phyloP scores from a whole-genome alignment of 1,140 invertebrate species.

The Saccostrea cuccullata region DNA sequence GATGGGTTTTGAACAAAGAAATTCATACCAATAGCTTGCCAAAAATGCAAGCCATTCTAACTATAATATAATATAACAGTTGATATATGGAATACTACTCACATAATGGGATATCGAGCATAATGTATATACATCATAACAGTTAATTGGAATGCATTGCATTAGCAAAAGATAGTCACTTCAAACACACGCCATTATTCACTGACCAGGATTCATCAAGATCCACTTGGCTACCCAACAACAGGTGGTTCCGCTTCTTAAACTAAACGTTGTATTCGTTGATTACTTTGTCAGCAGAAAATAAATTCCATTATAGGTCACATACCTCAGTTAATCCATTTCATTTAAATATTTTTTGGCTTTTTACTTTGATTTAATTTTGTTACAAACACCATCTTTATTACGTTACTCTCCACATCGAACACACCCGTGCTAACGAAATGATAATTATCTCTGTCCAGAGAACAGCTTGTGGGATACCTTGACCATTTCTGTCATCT shows the following conservation, averaged over 20 bases:
- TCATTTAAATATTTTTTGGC: constrained; percentile 8
- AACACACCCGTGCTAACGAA: not conserved
- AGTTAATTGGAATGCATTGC: not conserved
- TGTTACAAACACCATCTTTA: not conserved
- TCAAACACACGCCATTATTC: not conserved
- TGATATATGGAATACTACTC: no score
- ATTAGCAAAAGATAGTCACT: not conserved
- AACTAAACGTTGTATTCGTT: not conserved
- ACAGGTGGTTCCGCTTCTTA: not conserved
- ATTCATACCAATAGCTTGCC: no score
- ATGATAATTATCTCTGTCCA: not conserved
- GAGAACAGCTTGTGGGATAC: not conserved
- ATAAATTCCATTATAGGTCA: not conserved
- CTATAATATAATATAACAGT: no score
- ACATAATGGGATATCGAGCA: no score
- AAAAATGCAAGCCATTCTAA: no score
- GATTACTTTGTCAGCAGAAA: not conserved
- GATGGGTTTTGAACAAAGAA: no score
- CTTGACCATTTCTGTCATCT: not conserved
- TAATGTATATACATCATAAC: not conserved
- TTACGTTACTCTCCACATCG: not conserved
- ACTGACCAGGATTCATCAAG: not conserved
- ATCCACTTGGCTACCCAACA: not conserved
- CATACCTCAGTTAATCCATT: not conserved
- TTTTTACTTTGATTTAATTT: not conserved